Evolutionary conservation across 2,888 invertebrate species (phyloP).

Genomic region (Pandemis corylana): DNA sequence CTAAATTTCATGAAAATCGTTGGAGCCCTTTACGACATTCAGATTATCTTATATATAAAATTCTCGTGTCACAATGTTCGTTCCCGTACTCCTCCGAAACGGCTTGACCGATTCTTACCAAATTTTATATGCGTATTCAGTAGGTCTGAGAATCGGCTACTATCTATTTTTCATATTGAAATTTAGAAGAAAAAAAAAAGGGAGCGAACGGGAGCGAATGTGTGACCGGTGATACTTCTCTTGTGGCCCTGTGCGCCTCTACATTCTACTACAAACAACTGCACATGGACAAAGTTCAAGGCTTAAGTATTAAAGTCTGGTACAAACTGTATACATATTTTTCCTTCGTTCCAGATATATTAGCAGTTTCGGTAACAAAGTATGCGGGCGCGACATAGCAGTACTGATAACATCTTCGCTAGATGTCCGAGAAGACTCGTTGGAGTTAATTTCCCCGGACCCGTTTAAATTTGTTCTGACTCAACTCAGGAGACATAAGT

Average conservation of each 20-base stretch:
- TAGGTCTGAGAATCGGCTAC: too few relatives aligned
- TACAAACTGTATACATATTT: neutral
- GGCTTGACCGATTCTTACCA: too few relatives aligned
- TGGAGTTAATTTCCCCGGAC: constrained; percentile 35
- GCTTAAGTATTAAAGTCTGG: neutral
- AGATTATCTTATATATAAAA: too few relatives aligned
- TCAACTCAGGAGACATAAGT: constrained; percentile 85
- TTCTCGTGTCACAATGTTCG: too few relatives aligned
- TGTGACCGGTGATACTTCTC: neutral
- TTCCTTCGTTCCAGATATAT: constrained; percentile 72
- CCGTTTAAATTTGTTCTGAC: constrained; percentile 49
- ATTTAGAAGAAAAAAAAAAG: too few relatives aligned
- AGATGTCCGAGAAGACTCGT: constrained; percentile 28
- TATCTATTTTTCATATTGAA: too few relatives aligned
- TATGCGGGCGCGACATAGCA: constrained; percentile 71
- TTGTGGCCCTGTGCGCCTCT: neutral
- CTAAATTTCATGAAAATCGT: too few relatives aligned
- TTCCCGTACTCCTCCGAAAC: too few relatives aligned
- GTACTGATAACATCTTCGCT: constrained; percentile 66
- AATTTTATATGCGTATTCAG: too few relatives aligned
- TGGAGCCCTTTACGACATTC: too few relatives aligned
- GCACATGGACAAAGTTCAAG: neutral
- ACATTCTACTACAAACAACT: neutral
- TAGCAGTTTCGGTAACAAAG: constrained; percentile 84
- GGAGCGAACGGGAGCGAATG: too few relatives aligned